Base-by-base conservation (phyloP, 2,113 vertebrate genomes). In the Dicaeum eximium region DNA sequence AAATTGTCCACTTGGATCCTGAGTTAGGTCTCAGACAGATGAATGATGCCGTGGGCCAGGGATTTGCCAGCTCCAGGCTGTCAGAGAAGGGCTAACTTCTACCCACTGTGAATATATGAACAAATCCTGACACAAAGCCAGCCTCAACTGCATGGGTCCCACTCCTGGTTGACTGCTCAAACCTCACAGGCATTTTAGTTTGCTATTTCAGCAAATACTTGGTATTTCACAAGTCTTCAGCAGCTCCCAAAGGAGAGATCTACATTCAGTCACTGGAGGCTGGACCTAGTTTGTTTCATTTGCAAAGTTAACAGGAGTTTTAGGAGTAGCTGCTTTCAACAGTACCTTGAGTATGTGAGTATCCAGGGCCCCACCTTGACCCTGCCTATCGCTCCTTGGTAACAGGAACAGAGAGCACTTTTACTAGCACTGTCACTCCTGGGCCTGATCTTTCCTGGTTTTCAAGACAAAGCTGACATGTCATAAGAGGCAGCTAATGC, bases 141-240 rank as follows among this genome's bases (percentile, higher is more conserved):
- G 45, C 38, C 19, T 18, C 45, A 86, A 47, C n/a, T 25, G 33
- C 10, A 13, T 0, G 0, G 21, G 18, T 53, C 42, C 38, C 1
- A 3, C 48, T 62, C 16, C 30, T 17, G 9, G 4, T 11, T 37
- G 35, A 40, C 51, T 58, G 38, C 14, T 33, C 56, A 66, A 73
- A 80, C 2, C 21, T 47, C 56, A 64, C 35, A 56, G 48, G 20
- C 33, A 40, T 60, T 72, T 72, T 4, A 62, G 19, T 58, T 67
- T 73, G n/a, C 12, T 42, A 25, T 82, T 92, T 60, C 74, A 65
- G 44, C 48, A 90, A 71, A 60, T 31, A 30, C 4, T n/a, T n/a
- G 33, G 2, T 85, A 67, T 25, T 88, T 48, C 50, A 53, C 23
- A 57, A 56, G 27, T 11, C 48, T 75, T 75, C 37, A 61, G 19